Evolutionary conservation across 2,113 vertebrate species (phyloP).

Genomic region (Lampris incognitus): DNA sequence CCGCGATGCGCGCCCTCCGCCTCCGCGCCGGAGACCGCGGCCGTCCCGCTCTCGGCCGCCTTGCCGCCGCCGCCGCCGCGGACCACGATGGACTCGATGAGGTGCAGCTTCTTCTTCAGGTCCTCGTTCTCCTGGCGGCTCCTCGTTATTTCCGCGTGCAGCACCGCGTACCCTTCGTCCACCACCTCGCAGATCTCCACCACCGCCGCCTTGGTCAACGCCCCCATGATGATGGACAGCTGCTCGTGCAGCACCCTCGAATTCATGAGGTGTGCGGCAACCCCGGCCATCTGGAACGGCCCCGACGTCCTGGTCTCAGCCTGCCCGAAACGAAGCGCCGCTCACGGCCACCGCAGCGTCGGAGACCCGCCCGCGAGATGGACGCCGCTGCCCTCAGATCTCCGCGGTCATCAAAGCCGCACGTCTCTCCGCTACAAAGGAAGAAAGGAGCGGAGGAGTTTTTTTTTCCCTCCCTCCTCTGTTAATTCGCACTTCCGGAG

Average conservation of each 20-base stretch:
- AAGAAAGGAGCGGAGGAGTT: neutral
- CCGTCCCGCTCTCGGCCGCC: neutral
- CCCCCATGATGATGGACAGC: conserved; percentile 70
- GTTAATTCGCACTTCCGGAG: conserved; percentile 24
- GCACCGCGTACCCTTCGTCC: conserved; percentile 64
- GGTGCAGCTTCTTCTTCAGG: conserved; percentile 73
- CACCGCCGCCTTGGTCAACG: conserved; percentile 72
- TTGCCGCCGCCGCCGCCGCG: conserved; percentile 25
- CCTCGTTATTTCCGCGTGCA: conserved; percentile 67
- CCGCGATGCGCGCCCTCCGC: neutral
- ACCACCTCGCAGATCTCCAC: conserved; percentile 74
- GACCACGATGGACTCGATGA: conserved; percentile 76
- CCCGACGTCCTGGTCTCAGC: neutral
- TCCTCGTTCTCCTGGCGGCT: conserved; percentile 70
- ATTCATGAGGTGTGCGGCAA: conserved; percentile 24
- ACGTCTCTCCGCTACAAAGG: neutral
- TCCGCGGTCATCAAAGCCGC: neutral
- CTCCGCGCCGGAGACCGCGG: neutral
- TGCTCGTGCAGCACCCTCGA: conserved; percentile 61
- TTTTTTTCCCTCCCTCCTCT: neutral
- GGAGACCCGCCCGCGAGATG: no score
- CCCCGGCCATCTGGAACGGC: neutral
- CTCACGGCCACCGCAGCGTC: no score
- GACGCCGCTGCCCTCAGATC: no score
- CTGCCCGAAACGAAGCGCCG: no score